Evolutionary conservation across 2,888 invertebrate genomes (phyloP).

Genomic region (Neuroscelio doddi): DNA sequence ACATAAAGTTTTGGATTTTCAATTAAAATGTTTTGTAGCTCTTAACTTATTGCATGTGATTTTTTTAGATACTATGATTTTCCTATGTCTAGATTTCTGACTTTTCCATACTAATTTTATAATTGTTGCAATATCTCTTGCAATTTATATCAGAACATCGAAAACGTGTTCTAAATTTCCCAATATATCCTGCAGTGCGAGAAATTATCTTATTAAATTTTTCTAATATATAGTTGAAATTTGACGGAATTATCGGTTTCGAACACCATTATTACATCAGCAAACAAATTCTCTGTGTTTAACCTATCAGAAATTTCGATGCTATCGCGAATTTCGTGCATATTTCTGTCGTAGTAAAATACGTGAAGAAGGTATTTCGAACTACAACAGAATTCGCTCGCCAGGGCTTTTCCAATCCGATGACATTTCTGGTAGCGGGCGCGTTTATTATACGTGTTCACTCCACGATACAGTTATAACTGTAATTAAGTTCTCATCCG

Average conservation of each 20-base stretch:
- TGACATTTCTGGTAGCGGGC: background rate
- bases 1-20: no score
- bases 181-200: no score
- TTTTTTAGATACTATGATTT: no score
- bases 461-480: slow-evolving; percentile 6
- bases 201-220: no score
- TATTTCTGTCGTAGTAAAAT: background rate
- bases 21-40: no score
- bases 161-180: no score
- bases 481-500: slow-evolving; percentile 20
- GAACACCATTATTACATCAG: background rate
- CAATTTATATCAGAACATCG: no score
- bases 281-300: background rate
- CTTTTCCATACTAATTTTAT: no score
- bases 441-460: background rate
- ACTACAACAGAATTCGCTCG: background rate
- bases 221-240: no score
- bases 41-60: no score
- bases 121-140: no score
- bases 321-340: background rate
- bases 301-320: background rate
- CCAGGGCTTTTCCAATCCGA: background rate
- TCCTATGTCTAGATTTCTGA: no score
- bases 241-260: background rate
- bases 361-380: background rate